A percentile compares a stretch with the other conserved stretches of the same genome.
Evolutionary conservation across 1,140 invertebrate species (phyloP).

Genomic region (Macrotrachela quadricornifera): DNA sequence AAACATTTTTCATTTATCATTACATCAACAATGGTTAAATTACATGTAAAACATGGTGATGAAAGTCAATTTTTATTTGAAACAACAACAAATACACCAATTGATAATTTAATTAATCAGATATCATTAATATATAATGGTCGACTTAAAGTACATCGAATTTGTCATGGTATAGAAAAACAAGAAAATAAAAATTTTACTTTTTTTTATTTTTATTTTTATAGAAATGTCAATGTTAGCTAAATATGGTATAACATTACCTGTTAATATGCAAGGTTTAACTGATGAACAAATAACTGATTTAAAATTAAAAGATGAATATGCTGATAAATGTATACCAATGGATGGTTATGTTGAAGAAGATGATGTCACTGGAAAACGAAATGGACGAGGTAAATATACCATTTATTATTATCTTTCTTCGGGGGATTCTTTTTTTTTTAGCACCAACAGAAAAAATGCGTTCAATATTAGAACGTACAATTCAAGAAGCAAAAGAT

Average conservation of each 20-base stretch:
- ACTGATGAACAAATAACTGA: conserved; percentile 73
- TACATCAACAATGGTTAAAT: conserved; percentile 36
- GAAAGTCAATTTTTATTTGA: conserved; percentile 67
- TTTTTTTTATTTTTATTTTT: no score
- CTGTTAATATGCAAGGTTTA: conserved; percentile 63
- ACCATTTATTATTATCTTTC: neutral
- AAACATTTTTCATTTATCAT: neutral
- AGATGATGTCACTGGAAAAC: conserved; percentile 46
- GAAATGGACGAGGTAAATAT: conserved; percentile 44
- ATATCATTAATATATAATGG: conserved; percentile 66
- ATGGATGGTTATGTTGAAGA: conserved; percentile 46
- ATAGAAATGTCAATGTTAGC: conserved; percentile 61
- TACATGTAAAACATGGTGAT: conserved; percentile 65
- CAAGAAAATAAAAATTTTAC: no score
- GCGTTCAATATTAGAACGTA: conserved; percentile 53
- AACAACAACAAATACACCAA: conserved; percentile 40
- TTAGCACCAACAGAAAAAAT: conserved; percentile 55
- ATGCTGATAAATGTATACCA: conserved; percentile 60
- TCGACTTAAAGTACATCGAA: conserved; percentile 55
- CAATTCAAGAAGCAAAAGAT: conserved; percentile 53
- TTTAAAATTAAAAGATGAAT: conserved; percentile 60
- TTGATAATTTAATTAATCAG: conserved; percentile 48
- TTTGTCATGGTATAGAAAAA: conserved; percentile 37
- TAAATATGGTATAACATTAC: conserved; percentile 62
- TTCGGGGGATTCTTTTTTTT: no score